Evolutionary conservation across 2,888 invertebrate genomes (phyloP), one percentile per base, ranked within the genome.

Genomic region (Drosophila diplacantha): DNA sequence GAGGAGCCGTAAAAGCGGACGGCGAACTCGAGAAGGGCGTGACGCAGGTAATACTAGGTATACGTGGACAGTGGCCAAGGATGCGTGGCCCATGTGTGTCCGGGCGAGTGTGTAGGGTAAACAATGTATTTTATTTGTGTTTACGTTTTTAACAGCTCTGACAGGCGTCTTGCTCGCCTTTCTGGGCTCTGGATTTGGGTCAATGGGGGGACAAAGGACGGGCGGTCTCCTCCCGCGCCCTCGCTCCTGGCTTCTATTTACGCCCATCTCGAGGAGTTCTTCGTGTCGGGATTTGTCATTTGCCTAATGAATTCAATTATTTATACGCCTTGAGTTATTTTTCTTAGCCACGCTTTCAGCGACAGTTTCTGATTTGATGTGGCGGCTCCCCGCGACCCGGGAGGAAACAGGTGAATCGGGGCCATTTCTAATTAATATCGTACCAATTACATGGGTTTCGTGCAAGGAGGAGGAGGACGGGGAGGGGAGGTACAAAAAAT

Each of bases 241-340:
- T 54, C 26, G 38, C 5, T 34, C n/a, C 46, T 24, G 11, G n/a
- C 29, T 12, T 43, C 29, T 46, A 35, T 50, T 59, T 59, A 26
- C 38, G 32, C 18, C 31, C 58, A 20, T 53, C 32, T 49, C 59
- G 58, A 16, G 44, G 44, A 46, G 43, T 59, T 44, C 46, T 39
- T 61, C 44, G 38, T 82, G 84, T 79, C 85, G 75, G 77, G 69
- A 78, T 80, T 85, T 83, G 76, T 85, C 84, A 86, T 85, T 86
- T 85, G 81, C 84, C 78, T 85, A 85, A 85, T 85, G 85, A 86
- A 86, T 86, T 86, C 84, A 86, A 85, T 85, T 85, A 85, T 85
- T 85, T 85, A 86, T 85, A 81, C 80, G 83, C 79, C 79, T 80
- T 80, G 64, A 81, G 79, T 70, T 74, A 74, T 73, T 75, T 75